Conservation (phyloP, 2,113 vertebrate species). For the Ciconia boyciana region DNA sequence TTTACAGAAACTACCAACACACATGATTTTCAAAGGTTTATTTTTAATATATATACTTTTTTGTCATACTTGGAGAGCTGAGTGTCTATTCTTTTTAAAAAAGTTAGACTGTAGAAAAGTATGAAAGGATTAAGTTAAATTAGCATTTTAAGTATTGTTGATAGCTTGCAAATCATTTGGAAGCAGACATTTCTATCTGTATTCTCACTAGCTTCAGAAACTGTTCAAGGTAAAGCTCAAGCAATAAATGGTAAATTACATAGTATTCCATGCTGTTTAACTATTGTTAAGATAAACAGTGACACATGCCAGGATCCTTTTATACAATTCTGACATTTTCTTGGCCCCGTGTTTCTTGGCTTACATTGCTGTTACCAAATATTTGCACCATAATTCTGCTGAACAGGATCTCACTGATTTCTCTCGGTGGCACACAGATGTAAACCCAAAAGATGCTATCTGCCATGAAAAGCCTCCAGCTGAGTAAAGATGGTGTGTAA, state of each 20-base stretch:
- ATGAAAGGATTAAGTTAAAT: neutral
- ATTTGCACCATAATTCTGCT: neutral
- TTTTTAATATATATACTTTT: neutral
- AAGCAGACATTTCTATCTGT: neutral
- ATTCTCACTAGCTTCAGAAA: neutral
- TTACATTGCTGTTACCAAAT: neutral
- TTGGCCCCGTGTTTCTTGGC: neutral
- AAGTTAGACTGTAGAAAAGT: neutral
- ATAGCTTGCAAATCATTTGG: neutral
- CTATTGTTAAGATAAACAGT: neutral
- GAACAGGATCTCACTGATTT: neutral
- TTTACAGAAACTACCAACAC: neutral
- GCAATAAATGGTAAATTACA: neutral
- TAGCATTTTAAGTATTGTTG: neutral
- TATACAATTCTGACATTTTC: neutral
- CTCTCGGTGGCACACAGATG: accelerated
- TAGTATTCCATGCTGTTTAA: neutral
- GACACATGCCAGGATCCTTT: neutral
- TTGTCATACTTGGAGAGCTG: neutral
- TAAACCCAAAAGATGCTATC: neutral
- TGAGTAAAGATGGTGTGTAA: neutral
- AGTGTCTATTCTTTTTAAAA: neutral
- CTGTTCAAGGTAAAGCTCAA: neutral
- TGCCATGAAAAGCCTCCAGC: neutral
- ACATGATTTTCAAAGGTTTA: neutral